Conservation (phyloP, 2,888 invertebrate genomes). For the Hesperia comma region DNA sequence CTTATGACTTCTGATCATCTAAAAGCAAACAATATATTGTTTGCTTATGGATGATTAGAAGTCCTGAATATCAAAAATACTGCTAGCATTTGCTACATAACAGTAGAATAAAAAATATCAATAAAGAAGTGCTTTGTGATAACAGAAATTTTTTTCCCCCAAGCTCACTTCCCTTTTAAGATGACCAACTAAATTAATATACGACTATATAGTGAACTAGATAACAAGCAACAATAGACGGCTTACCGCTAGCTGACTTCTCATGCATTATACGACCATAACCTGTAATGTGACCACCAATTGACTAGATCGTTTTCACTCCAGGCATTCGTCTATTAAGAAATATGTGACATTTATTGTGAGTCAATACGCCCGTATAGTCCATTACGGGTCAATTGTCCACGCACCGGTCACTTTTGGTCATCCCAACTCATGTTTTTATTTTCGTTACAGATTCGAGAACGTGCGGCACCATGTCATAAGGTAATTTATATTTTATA, state of each 20-base stretch:
- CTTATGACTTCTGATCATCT: too few species aligned
- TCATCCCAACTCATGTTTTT: slow-evolving; percentile 46
- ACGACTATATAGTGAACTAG: slow-evolving; percentile 21
- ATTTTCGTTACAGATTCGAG: slow-evolving; percentile 47
- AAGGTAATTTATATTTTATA: slow-evolving; percentile 40
- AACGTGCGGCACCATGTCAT: slow-evolving; percentile 43
- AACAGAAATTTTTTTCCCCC: neutral
- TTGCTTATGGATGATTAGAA: too few species aligned
- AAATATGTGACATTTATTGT: slow-evolving; percentile 81
- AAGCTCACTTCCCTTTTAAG: neutral
- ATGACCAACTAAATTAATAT: slow-evolving; percentile 20
- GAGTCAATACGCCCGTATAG: slow-evolving; percentile 80
- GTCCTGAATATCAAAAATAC: too few species aligned
- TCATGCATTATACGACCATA: slow-evolving; percentile 27
- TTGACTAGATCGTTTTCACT: slow-evolving; percentile 44
- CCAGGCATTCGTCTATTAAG: slow-evolving; percentile 67
- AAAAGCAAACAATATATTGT: too few species aligned
- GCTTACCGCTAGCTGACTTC: slow-evolving; percentile 14
- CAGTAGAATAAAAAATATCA: neutral
- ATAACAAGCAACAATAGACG: slow-evolving; percentile 31
- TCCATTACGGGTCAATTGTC: slow-evolving; percentile 75
- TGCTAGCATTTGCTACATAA: too few species aligned
- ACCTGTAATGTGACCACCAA: slow-evolving; percentile 47
- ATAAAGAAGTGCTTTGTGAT: neutral
- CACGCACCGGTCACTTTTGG: slow-evolving; percentile 48